Conservation (phyloP, 2,888 invertebrate species). For the Drymonia ruficornis region DNA sequence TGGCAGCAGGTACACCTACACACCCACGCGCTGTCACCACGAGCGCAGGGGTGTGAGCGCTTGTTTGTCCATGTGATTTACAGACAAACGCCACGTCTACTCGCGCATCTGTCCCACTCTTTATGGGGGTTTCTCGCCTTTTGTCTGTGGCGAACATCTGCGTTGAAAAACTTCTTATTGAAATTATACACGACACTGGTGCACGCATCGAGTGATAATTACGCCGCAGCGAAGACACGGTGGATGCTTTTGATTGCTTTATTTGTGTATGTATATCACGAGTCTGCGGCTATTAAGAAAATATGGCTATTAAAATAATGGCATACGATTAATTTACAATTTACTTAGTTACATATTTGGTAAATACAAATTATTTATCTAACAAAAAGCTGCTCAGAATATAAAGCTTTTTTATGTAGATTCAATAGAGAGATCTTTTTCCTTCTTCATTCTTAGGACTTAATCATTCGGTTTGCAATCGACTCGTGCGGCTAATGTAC, state of each 20-base stretch:
- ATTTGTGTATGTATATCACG: slow-evolving; percentile 52
- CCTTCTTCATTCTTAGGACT: neutral
- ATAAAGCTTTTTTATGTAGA: neutral
- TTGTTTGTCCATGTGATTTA: slow-evolving; percentile 80
- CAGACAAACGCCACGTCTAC: slow-evolving; percentile 74
- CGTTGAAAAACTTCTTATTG: slow-evolving; percentile 60
- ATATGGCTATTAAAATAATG: slow-evolving; percentile 40
- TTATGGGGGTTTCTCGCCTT: slow-evolving; percentile 71
- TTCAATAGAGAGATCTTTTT: slow-evolving; percentile 1
- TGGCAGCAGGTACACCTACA: slow-evolving; percentile 52
- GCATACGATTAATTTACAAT: slow-evolving; percentile 25
- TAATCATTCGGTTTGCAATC: neutral
- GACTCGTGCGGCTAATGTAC: slow-evolving; percentile 2
- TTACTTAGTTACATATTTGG: neutral
- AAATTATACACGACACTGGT: slow-evolving; percentile 36
- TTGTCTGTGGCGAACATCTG: slow-evolving; percentile 71
- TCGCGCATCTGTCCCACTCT: slow-evolving; percentile 74
- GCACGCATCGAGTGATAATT: slow-evolving; percentile 60
- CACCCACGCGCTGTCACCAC: slow-evolving; percentile 34
- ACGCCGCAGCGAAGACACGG: slow-evolving; percentile 41
- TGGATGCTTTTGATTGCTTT: slow-evolving; percentile 54
- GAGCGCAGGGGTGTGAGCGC: slow-evolving; percentile 49
- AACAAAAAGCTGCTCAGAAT: neutral
- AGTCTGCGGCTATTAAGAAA: slow-evolving; percentile 36
- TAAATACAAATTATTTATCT: neutral